Evolutionary conservation across 2,888 invertebrate genomes (phyloP).

Genomic region (Thymelicus sylvestris): DNA sequence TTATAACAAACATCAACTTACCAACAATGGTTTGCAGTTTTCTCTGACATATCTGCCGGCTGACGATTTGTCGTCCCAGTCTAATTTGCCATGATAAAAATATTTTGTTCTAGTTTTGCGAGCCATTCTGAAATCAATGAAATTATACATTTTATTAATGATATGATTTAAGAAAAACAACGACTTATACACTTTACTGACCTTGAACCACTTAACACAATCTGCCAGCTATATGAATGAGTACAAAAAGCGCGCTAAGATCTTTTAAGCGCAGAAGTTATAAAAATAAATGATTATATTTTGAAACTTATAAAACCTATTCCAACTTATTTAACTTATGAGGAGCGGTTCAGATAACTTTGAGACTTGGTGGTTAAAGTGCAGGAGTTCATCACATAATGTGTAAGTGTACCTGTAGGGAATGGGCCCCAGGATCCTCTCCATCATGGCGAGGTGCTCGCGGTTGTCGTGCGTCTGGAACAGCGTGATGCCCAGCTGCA

Average conservation of each 20-base stretch:
- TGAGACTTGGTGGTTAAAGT: too few species aligned
- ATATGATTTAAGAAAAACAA: too few species aligned
- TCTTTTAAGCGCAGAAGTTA: too few species aligned
- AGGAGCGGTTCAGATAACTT: too few species aligned
- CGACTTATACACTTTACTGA: too few species aligned
- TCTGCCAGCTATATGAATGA: too few species aligned
- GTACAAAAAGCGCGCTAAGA: too few species aligned
- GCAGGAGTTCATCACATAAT: too few species aligned
- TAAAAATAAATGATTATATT: too few species aligned
- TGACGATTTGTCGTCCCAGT: slow-evolving; percentile 98
- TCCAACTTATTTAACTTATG: too few species aligned
- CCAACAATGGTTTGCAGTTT: slow-evolving; percentile 97
- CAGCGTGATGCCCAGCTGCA: slow-evolving; percentile 98
- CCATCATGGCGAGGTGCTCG: slow-evolving; percentile 99
- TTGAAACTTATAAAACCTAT: too few species aligned
- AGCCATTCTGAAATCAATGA: slow-evolving; percentile 88
- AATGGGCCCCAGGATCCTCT: slow-evolving; percentile 97
- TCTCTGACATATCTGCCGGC: slow-evolving; percentile 99
- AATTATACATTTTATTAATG: background rate
- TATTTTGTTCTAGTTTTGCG: slow-evolving; percentile 98
- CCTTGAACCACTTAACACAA: too few species aligned
- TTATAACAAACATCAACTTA: slow-evolving; percentile 75
- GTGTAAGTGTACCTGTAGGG: slow-evolving; percentile 91
- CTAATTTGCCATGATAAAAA: slow-evolving; percentile 98
- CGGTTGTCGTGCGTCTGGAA: slow-evolving; percentile 99